Evolutionary conservation across 2,797 vertebrate genomes (phyloP), one percentile per base, ranked within the genome.

Genomic region (Prunella strophiata): DNA sequence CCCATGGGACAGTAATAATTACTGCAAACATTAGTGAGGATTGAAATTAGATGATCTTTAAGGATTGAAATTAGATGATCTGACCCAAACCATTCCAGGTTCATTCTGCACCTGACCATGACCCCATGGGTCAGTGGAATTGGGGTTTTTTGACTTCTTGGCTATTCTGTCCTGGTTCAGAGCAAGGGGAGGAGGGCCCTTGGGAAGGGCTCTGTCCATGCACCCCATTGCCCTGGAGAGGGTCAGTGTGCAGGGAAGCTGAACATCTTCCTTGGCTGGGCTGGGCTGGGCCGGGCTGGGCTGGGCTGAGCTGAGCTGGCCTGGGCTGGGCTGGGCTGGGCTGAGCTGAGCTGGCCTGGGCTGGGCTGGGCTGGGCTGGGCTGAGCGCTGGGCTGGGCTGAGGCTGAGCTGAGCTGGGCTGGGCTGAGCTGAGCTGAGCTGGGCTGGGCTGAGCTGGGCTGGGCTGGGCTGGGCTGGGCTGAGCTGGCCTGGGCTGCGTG

Each of bases 81-180:
- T 0, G 0, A 38, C 63, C 72, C 43, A 51, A 70, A 29, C 43
- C 32, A 9, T 45, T 45, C 65, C 72, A 45, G 19, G 7, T 27
- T 58, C 32, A 30, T 34, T 50, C 43, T 76, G 30, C 29, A 8
- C 21, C 26, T 42, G 47, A 4, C 15, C 1, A 0, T 10, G 40
- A 32, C n/a, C n/a, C 0, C 27, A 4, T 66, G 61, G 45, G 19
- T 29, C 1, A 0, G 7, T 54, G 58, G 57, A 40, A 5, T 32
- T 61, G 62, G 9, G 9, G 0, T 0, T 32, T 42, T 88, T 73
- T 51, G 9, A 6, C 10, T 3, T 27, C 38, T 47, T 58, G 59
- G 21, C 52, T 2, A 1, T 40, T 83, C 10, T 88, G 47, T 18
- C 10, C 65, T 18, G 7, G 30, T 22, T 71, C 70, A 55, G 50